A percentile compares a stretch with the other conserved stretches of the same genome.
Conservation (phyloP, 2,888 invertebrate species). For the Folsomia manolachei region DNA sequence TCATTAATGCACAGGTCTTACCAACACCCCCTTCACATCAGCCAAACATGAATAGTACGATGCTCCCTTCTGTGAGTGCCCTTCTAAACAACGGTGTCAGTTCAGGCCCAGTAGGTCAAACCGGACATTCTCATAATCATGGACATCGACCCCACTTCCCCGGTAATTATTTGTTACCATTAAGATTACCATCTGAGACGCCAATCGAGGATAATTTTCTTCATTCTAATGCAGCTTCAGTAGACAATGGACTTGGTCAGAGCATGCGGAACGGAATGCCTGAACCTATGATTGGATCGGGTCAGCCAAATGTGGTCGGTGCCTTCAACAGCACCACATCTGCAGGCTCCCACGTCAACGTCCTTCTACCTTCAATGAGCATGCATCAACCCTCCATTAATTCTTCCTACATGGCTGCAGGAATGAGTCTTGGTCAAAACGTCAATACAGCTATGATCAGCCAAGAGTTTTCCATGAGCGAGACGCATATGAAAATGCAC, state of each 20-base stretch:
- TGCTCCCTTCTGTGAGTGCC: constrained; percentile 18
- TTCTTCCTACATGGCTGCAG: neutral
- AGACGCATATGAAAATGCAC: neutral
- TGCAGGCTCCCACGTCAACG: neutral
- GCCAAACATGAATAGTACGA: constrained; percentile 12
- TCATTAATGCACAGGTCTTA: constrained; percentile 15
- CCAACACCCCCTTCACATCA: constrained; percentile 10
- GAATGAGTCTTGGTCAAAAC: neutral
- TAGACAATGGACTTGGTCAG: neutral
- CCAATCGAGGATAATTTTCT: no score
- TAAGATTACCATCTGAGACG: neutral
- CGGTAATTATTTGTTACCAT: constrained; percentile 16
- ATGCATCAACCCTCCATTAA: neutral
- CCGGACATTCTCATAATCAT: neutral
- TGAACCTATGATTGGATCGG: neutral
- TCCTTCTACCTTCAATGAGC: neutral
- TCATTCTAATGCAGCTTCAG: neutral
- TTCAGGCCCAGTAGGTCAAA: constrained; percentile 26
- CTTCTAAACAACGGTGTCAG: constrained; percentile 39
- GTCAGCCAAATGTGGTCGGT: neutral
- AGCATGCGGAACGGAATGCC: neutral
- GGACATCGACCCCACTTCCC: constrained; percentile 23
- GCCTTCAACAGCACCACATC: neutral
- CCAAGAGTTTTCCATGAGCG: constrained; percentile 2
- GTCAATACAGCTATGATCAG: neutral